These are phyloP conservation scores for Microplitis mediator DNA, from an alignment of 1,140 invertebrate genomes.

Conservation along the genomic window DNA sequence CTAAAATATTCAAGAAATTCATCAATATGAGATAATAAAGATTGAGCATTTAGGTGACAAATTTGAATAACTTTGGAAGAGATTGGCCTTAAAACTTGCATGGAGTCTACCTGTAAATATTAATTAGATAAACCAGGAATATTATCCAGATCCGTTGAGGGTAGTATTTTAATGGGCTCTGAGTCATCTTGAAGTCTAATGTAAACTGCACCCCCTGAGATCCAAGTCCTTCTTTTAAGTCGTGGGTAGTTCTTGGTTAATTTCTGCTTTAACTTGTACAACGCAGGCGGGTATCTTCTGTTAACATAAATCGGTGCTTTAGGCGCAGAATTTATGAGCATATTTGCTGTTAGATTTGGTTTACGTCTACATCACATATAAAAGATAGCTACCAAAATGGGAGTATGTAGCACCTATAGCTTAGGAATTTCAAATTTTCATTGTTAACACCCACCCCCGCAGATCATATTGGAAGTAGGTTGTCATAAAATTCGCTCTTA, in stretches of 20 bases:
- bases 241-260: not conserved
- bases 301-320: not conserved
- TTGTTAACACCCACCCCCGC: too few species aligned
- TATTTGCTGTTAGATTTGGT: not conserved
- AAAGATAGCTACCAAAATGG: too few species aligned
- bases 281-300: not conserved
- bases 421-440: too few species aligned
- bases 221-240: not conserved
- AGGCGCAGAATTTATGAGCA: not conserved
- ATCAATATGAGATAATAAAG: slow-evolving; percentile 9
- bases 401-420: too few species aligned
- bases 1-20: slow-evolving; percentile 18
- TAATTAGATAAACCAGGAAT: not conserved
- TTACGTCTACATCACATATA: too few species aligned
- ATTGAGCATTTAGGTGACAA: not conserved
- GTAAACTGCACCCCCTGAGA: not conserved
- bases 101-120: not conserved
- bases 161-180: not conserved
- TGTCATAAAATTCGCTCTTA: too few species aligned
- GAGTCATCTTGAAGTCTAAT: not conserved
- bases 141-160: not conserved
- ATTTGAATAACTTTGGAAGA: not conserved
- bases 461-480: too few species aligned
- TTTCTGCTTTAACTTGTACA: not conserved
- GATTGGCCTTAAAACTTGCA: not conserved